Conservation (phyloP, 2,888 invertebrate genomes). For the Prosapia bicincta region DNA sequence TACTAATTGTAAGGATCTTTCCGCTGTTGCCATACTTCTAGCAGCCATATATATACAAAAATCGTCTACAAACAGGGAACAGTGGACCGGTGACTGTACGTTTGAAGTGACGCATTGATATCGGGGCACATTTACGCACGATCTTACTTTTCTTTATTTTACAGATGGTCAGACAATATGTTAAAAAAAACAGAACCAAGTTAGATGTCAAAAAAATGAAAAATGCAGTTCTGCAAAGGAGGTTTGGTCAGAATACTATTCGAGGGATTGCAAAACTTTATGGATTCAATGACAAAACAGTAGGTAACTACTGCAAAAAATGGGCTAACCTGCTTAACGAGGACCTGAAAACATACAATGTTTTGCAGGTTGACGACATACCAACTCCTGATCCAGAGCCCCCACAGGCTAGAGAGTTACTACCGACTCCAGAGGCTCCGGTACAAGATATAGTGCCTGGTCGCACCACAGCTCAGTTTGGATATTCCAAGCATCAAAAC, state of each 20-base stretch:
- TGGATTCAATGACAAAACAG: slow-evolving; percentile 11
- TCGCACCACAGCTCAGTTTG: neutral
- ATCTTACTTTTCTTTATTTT: neutral
- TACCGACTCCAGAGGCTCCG: neutral
- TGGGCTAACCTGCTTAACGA: too few relatives aligned
- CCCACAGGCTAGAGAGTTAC: neutral
- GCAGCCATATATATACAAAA: too few relatives aligned
- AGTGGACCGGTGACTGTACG: too few relatives aligned
- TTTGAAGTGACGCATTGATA: too few relatives aligned
- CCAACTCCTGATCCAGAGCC: neutral
- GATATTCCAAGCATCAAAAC: neutral
- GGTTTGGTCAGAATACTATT: neutral
- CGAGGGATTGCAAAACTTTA: slow-evolving; percentile 3
- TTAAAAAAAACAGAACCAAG: neutral
- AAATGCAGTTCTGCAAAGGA: slow-evolving; percentile 8
- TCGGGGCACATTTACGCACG: neutral
- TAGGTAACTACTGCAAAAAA: slow-evolving; percentile 16
- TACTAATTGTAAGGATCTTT: too few relatives aligned
- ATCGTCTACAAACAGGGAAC: too few relatives aligned
- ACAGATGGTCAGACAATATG: neutral
- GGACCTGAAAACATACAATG: too few relatives aligned
- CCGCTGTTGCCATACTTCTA: too few relatives aligned
- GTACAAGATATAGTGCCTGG: neutral
- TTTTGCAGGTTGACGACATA: neutral
- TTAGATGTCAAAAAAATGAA: neutral